Conservation (phyloP, 2,113 vertebrate genomes). For the Herpetotheres cachinnans region DNA sequence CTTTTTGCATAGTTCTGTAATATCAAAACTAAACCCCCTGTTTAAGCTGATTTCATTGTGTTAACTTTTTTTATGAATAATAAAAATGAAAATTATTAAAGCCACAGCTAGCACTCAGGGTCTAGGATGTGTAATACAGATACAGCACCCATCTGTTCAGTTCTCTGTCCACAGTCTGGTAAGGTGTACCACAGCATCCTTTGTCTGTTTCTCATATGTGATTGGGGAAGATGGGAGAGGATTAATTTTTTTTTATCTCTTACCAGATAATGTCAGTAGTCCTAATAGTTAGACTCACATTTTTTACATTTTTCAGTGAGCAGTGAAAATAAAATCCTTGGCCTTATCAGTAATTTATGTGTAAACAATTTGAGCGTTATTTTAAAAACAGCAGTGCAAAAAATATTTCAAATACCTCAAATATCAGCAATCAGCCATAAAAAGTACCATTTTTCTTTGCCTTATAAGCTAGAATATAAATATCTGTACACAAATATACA, state of each 20-base stretch:
- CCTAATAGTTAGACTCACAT: neutral
- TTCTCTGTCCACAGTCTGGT: neutral
- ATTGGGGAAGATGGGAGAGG: neutral
- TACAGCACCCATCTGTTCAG: neutral
- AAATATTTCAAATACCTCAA: neutral
- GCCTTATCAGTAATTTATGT: neutral
- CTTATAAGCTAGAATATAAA: neutral
- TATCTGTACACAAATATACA: neutral
- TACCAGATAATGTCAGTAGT: neutral
- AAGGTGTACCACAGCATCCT: neutral
- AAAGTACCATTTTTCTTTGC: neutral
- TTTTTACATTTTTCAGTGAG: neutral
- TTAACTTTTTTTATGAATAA: neutral
- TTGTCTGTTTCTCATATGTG: neutral
- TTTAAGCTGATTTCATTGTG: neutral
- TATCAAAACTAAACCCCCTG: neutral
- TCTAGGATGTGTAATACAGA: neutral
- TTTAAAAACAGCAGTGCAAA: neutral
- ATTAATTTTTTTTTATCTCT: neutral
- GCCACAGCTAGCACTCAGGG: neutral
- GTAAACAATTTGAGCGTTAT: neutral
- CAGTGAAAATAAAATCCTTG: neutral
- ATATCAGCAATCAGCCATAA: neutral
- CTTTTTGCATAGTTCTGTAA: neutral
- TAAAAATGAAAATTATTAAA: neutral